Percentiles rank a stretch among this genome's conserved stretches.
Evolutionary conservation across 1,140 invertebrate genomes (phyloP).

Genomic region (Mercenaria mercenaria): DNA sequence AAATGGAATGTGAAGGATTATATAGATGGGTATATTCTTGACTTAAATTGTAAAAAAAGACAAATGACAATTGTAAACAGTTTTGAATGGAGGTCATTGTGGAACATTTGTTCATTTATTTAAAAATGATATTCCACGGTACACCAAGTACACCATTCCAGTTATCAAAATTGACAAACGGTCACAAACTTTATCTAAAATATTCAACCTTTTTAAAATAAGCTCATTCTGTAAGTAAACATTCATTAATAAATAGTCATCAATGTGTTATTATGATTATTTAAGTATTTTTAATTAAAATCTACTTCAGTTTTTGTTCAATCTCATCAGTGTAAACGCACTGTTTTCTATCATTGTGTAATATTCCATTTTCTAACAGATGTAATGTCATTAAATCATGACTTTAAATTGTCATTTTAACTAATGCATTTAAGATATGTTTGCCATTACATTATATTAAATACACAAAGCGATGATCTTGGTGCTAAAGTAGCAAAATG

Average conservation of each 20-base stretch:
- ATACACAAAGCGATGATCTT: neutral
- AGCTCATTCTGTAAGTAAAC: neutral
- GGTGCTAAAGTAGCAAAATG: too few relatives aligned
- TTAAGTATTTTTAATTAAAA: neutral
- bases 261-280: neutral
- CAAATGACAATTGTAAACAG: too few relatives aligned
- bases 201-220: neutral
- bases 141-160: too few relatives aligned
- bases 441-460: neutral
- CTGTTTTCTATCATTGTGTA: neutral
- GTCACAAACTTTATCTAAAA: too few relatives aligned
- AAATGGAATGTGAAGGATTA: neutral
- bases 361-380: neutral
- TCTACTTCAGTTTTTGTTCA: neutral
- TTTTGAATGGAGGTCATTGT: too few relatives aligned
- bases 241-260: neutral
- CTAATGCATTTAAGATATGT: neutral
- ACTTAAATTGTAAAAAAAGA: neutral
- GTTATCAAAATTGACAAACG: too few relatives aligned
- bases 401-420: too few relatives aligned
- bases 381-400: too few relatives aligned
- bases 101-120: too few relatives aligned
- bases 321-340: neutral
- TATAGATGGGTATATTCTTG: neutral
- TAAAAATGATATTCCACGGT: too few relatives aligned